Evolutionary conservation across 64 coral and sea anemone species (phyloP), one percentile per base, ranked within the genome.

Genomic region (Actinia tenebrosa): DNA sequence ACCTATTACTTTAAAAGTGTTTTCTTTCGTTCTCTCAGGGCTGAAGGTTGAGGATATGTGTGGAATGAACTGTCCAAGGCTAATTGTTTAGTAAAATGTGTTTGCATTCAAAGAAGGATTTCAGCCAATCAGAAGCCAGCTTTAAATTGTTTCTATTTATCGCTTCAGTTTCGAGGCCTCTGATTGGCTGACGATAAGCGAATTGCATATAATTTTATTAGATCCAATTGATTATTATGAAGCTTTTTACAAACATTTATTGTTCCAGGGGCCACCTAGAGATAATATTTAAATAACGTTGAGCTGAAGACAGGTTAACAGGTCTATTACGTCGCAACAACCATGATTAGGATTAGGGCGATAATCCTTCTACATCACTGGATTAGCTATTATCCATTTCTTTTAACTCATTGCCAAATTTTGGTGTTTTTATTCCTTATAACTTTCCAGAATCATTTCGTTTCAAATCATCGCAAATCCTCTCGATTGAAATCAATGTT

Each of bases 51-150:
- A 86, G 60, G 84, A 86, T 66, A 79, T 92, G 91, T 96, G 91
- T 93, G 71, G 93, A 56, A 45, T 30, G 89, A 96, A 96, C 86
- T 90, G 94, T 56, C 86, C 42, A 85, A 96, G 80, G 27, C 71
- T 85, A 89, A 96, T 96, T 96, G 94, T 89, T 96, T 96, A 92
- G 86, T 96, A 96, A 96, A 93, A 77, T 44, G 43, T 89, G 91
- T 96, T 96, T 96, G 94, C 91, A 96, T 90, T 77, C 82, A 56
- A 87, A 78, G 79, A 50, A 60, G 82, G 46, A 10, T 58, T 25
- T 88, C 82, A 56, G 54, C 94, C 94, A 97, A 97, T 97, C 80
- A 93, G 50, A 18, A 58, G 16, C 20, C 50, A 17, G 62, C 1
- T 60, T 68, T 87, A 93, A 91, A 97, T 90, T 93, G 94, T 90